Evolutionary conservation across 2,797 vertebrate species (phyloP), one percentile per base, ranked within the genome.

Genomic region (Pangasius mekongensis): DNA sequence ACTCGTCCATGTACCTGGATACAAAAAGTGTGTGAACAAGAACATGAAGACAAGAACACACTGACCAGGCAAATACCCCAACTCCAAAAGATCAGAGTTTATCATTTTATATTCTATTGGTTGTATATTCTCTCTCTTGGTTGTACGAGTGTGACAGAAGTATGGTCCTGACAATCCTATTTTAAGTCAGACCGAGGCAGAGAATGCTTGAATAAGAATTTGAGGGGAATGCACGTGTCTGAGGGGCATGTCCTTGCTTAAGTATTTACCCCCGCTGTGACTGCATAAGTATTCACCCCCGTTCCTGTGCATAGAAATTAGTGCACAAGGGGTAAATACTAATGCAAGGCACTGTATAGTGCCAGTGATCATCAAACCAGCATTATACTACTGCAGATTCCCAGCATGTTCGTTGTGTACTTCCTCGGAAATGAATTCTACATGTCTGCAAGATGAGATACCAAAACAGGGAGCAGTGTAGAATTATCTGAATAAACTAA

Each of bases 1-100:
- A 91, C 81, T 98, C 98, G 60, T 99, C 99, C 0, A 99, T 93
- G n/a, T 99, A 99, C 91, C 99, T 99, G 95, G 69, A 87, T 36
- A 56, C 22, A 54, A 66, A 74, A 18, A 52, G 14, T 43, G 67
- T 2, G n/a, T 67, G 7, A 71, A 43, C 22, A 60, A 80, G n/a
- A 13, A 52, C 54, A 74, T 27, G 52, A 54, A 58, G n/a, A n/a
- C n/a, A 47, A n/a, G n/a, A 14, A 39, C 58, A 74, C 30, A 86
- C 52, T 33, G n/a, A 66, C 8, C 5, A n/a, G 10, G 20, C 2
- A 9, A 11, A 39, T 71, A 74, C 16, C 10, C 27, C 74, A 74
- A 9, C 3, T 36, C 30, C 27, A 39, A 9, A 43, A 74, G 7
- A 27, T 36, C 67, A 71, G 18, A 43, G 36, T 24, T 73, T 3